Percentiles rank a stretch among this genome's conserved stretches.
Conservation (phyloP, 1,140 invertebrate genomes). For the Drosophila littoralis region DNA sequence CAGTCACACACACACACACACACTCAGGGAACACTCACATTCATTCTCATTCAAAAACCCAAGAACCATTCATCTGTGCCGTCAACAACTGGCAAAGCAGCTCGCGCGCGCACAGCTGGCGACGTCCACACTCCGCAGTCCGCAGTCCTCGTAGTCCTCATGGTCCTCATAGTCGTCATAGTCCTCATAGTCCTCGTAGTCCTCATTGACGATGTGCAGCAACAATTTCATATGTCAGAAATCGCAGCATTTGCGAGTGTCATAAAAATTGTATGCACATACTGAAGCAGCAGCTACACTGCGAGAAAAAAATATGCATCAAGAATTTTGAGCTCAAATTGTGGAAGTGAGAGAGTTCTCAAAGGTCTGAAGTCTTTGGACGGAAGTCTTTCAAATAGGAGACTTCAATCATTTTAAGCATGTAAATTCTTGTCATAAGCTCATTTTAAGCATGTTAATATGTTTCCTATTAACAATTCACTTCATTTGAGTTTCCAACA, state of each 20-base stretch:
- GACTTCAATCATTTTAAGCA: too few species aligned
- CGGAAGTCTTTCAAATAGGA: too few species aligned
- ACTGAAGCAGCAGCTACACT: conserved; percentile 4
- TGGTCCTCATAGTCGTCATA: background rate
- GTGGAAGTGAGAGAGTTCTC: too few species aligned
- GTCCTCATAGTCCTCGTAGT: conserved; percentile 14
- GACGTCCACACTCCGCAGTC: conserved; percentile 19
- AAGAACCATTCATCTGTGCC: conserved; percentile 53
- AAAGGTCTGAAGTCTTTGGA: too few species aligned
- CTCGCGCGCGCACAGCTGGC: conserved; percentile 39
- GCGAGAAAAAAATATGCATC: background rate
- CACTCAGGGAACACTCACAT: conserved; percentile 7
- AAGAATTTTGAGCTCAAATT: too few species aligned
- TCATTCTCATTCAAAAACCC: conserved; percentile 15
- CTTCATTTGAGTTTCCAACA: too few species aligned
- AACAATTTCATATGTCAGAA: conserved; percentile 63
- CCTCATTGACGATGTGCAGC: conserved; percentile 56
- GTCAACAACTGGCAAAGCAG: conserved; percentile 38
- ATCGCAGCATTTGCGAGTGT: conserved; percentile 82
- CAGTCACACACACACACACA: conserved; percentile 3
- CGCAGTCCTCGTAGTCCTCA: background rate
- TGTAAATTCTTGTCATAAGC: too few species aligned
- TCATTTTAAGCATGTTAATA: too few species aligned
- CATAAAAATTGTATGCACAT: conserved; percentile 80
- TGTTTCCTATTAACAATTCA: too few species aligned